Evolutionary conservation across 1,140 invertebrate genomes (phyloP).

Genomic region (Ctenoplectra terminalis): DNA sequence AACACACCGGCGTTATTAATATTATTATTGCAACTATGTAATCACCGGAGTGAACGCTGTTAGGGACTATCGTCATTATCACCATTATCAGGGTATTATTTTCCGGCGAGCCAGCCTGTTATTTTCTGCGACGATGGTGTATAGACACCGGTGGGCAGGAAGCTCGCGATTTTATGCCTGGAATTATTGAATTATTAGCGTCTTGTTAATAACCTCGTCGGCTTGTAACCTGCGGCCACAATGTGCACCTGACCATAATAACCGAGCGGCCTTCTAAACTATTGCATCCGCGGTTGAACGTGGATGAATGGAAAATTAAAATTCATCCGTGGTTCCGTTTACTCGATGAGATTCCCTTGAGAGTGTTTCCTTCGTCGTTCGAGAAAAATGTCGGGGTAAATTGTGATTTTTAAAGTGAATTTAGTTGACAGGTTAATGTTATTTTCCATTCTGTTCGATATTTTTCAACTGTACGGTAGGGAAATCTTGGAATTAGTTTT

Average conservation of each 20-base stretch:
- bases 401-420: no score
- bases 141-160: background rate
- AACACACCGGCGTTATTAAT: constrained; percentile 35
- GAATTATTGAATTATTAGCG: constrained; percentile 42
- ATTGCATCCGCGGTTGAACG: constrained; percentile 12
- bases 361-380: no score
- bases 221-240: background rate
- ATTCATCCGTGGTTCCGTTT: background rate
- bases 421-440: no score
- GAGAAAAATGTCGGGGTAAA: no score
- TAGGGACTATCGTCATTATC: constrained; percentile 32
- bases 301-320: background rate
- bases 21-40: constrained; percentile 37
- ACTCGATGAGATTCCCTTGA: no score
- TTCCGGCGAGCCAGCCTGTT: background rate
- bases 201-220: constrained; percentile 31
- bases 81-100: constrained; percentile 30
- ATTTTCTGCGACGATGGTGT: constrained; percentile 5
- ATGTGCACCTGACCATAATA: background rate
- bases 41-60: constrained; percentile 10
- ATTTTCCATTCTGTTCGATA: no score
- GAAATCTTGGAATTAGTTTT: no score
- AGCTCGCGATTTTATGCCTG: constrained; percentile 16
- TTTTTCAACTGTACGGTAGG: no score
- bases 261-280: background rate